Conservation (phyloP, 1,140 invertebrate species). For the Lordiphosa collinella region DNA sequence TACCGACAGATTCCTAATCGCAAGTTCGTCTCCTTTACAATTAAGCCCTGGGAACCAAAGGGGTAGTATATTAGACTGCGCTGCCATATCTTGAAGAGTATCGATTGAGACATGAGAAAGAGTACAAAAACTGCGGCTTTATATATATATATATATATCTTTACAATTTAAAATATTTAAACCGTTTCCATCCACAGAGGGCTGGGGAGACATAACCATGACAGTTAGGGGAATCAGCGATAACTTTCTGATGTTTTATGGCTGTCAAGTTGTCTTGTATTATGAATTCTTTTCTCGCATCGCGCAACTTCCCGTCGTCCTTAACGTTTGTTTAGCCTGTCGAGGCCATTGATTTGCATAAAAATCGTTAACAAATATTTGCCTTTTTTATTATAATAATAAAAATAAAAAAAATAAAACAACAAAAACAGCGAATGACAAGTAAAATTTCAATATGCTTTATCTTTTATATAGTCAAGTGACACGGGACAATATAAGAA, state of each 20-base stretch:
- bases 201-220: background rate
- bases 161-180: conserved; percentile 10
- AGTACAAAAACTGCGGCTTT: too few species aligned
- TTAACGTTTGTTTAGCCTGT: conserved; percentile 21
- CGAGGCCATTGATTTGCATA: conserved; percentile 66
- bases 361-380: conserved; percentile 73
- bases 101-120: too few species aligned
- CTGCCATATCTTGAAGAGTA: too few species aligned
- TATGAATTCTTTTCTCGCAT: conserved; percentile 43
- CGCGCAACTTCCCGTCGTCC: background rate
- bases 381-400: conserved; percentile 50
- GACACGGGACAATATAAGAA: background rate
- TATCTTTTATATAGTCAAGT: conserved; percentile 21
- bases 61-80: too few species aligned
- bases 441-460: conserved; percentile 62
- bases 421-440: conserved; percentile 24
- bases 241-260: conserved; percentile 77
- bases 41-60: too few species aligned
- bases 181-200: background rate
- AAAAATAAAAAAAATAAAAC: conserved; percentile 24
- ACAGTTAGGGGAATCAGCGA: conserved; percentile 18
- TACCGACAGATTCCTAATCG: too few species aligned
- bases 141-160: background rate
- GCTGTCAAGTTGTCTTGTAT: conserved; percentile 71
- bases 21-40: too few species aligned